Conservation (phyloP, 2,113 vertebrate species). For the Cromileptes altivelis region DNA sequence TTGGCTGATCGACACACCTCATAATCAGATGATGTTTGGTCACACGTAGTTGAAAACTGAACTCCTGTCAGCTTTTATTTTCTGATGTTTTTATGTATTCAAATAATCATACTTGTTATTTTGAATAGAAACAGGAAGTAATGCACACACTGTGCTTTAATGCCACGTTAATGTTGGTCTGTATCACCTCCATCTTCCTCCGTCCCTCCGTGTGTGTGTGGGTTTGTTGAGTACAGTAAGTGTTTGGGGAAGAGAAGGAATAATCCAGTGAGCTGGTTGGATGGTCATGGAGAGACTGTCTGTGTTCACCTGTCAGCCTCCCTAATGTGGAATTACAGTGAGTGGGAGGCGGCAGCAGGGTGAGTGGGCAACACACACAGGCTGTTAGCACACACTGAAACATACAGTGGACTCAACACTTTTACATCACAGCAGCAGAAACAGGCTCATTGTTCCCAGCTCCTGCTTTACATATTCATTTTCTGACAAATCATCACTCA, state of each 20-base stretch:
- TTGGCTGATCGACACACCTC: not conserved
- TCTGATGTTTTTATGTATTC: not conserved
- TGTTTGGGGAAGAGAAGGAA: constrained; percentile 47
- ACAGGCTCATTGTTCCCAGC: constrained; percentile 2
- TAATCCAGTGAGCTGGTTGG: constrained; percentile 37
- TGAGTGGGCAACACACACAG: constrained; percentile 62
- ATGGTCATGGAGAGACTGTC: constrained; percentile 54
- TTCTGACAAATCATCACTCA: not conserved
- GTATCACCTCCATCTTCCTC: not conserved
- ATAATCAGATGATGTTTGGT: not conserved
- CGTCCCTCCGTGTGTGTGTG: constrained; percentile 38
- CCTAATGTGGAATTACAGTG: constrained; percentile 58
- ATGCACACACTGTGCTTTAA: not conserved
- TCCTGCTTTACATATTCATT: not conserved
- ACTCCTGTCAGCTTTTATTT: too few species aligned
- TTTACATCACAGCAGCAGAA: constrained; percentile 17
- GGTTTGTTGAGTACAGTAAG: constrained; percentile 17
- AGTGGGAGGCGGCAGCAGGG: constrained; percentile 66
- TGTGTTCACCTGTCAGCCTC: constrained; percentile 68
- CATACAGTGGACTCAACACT: constrained; percentile 22
- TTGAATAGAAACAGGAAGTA: not conserved
- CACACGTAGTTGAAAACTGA: too few species aligned
- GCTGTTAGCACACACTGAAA: constrained; percentile 38
- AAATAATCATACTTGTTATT: not conserved
- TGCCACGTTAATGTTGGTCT: not conserved